Percentiles rank a stretch among this genome's conserved stretches.
These are phyloP conservation scores for Protodeltote pygarga DNA, from an alignment of 2,888 invertebrate species.

Conservation along the genomic window DNA sequence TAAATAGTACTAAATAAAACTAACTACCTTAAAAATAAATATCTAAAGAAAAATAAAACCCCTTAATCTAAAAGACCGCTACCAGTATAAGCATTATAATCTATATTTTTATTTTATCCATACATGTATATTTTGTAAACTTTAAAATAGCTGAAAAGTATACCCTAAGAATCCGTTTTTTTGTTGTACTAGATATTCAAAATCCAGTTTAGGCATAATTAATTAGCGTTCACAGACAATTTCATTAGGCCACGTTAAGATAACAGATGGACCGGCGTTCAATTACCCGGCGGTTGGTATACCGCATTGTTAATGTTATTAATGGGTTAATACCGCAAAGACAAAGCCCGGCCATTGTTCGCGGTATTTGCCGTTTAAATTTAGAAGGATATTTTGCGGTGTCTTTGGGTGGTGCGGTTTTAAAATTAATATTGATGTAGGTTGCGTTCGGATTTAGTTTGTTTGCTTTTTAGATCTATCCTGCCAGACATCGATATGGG, in stretches of 20 bases:
- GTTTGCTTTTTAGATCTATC: no score
- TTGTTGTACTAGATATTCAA: constrained; percentile 34
- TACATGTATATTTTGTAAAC: no score
- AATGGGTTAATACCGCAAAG: constrained; percentile 70
- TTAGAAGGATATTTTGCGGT: constrained; percentile 47
- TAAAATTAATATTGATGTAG: constrained; percentile 50
- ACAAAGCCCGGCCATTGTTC: constrained; percentile 61
- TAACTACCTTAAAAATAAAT: no score
- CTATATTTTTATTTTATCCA: no score
- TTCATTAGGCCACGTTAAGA: constrained; percentile 66
- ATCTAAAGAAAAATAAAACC: no score
- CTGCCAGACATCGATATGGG: no score
- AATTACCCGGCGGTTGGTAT: constrained; percentile 62
- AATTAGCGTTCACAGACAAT: constrained; percentile 69
- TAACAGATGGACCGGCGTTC: constrained; percentile 70
- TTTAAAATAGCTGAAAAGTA: no score
- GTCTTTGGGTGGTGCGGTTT: constrained; percentile 41
- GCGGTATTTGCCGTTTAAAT: constrained; percentile 49
- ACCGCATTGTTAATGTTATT: constrained; percentile 76
- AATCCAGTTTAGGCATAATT: constrained; percentile 58
- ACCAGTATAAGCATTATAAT: no score
- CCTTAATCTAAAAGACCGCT: no score
- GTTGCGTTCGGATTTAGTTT: neutral
- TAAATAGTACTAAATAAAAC: no score
- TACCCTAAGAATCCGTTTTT: no score